These are phyloP conservation scores for Bettongia penicillata DNA, from an alignment of 2,113 vertebrate genomes.

Conservation along the genomic window DNA sequence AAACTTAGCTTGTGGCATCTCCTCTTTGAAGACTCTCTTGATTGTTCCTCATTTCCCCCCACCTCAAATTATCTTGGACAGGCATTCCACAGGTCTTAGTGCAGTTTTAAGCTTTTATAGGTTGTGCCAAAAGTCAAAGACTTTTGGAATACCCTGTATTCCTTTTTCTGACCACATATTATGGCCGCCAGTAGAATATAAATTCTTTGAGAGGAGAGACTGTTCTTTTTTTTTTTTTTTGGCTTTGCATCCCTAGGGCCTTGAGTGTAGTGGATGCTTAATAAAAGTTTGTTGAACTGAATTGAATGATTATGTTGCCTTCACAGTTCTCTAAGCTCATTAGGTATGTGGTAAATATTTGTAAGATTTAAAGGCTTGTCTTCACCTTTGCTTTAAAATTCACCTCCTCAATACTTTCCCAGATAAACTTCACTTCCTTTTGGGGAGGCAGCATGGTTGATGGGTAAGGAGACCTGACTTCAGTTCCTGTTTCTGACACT, in stretches of 20 bases:
- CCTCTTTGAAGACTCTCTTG: not conserved
- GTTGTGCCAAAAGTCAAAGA: not conserved
- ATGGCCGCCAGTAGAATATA: not conserved
- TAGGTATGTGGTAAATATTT: not conserved
- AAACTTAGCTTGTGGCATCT: not conserved
- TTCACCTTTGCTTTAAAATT: not conserved
- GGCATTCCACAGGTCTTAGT: not conserved
- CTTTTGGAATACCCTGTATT: not conserved
- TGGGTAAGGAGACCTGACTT: too few species aligned
- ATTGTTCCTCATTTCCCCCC: not conserved
- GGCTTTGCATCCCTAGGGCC: not conserved
- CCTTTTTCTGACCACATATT: not conserved
- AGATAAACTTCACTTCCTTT: not conserved
- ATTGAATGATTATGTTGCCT: not conserved
- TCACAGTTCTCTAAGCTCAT: not conserved
- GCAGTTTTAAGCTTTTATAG: not conserved
- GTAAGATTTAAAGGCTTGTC: not conserved
- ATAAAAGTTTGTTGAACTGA: not conserved
- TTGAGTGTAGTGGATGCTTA: not conserved
- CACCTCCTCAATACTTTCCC: not conserved
- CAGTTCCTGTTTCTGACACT: not conserved
- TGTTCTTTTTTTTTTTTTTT: not conserved
- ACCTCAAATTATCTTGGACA: not conserved
- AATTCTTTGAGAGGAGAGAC: not conserved
- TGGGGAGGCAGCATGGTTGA: not conserved